Evolutionary conservation across 2,797 vertebrate genomes (phyloP), one percentile per base, ranked within the genome.

Genomic region (Eurystomus glaucurus): DNA sequence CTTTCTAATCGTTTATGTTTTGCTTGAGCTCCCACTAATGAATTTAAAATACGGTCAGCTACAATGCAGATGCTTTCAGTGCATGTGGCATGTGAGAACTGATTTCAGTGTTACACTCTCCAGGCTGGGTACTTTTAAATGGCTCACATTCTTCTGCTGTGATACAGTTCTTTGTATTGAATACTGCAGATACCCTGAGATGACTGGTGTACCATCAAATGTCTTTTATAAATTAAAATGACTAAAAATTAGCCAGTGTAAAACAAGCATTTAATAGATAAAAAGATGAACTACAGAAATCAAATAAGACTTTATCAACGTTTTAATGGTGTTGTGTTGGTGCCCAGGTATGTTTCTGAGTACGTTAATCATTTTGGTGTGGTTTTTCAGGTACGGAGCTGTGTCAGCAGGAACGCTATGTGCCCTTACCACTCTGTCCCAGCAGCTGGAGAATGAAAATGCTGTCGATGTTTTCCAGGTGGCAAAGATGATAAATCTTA

Each of bases 401-500:
- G 99, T 99, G 96, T 99, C 99, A 54, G 99, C 99, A 0, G 99
- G 99, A 96, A 99, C 99, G 93, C 97, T 99, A 28, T 99, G 99
- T 93, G 99, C 99, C 95, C 99, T 99, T 96, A 99, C 99, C 97
- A 99, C 99, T 48, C 98, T 99, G 97, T 99, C 99, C 88, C 99
- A 99, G 97, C 99, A 99, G 97, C 98, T 99, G 97, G 99, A 99
- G 98, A 99, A 98, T n/a, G 99, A 99, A 97, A 99, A 99, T 12
- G 99, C 99, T 25, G 99, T 99, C 31, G 99, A 99, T 98, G 98
- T 99, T 96, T 99, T 99, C 98, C 99, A 99, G 98, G 99, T 99
- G 98, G 99, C 99, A 88, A 99, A 99, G 98, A 99, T 99, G 99
- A 99, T 99, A 98, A 99, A 99, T 98, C 99, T 99, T 39, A 99